Evolutionary conservation across 2,888 invertebrate species (phyloP), one percentile per base, ranked within the genome.

Genomic region (Exephanes ischioxanthus): DNA sequence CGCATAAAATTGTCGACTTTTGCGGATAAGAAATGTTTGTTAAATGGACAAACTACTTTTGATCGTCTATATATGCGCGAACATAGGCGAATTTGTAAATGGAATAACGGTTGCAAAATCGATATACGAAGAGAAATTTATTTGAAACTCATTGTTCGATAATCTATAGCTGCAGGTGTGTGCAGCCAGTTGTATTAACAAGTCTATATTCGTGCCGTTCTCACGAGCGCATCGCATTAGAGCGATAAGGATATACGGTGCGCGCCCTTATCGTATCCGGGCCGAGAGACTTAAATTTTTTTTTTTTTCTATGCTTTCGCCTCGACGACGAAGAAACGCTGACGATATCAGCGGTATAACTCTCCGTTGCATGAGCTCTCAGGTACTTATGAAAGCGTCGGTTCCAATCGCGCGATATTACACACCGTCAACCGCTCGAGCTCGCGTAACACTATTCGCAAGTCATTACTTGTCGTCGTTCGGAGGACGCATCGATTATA

Each of bases 361-460:
- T 37, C 75, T 45, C 61, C 45, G 66, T 51, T 51, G 66, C 75
- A 66, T 22, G 22, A 51, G 48, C 63, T 26, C 66, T 51, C 63
- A 66, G 63, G 75, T 66, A 63, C n/a, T 63, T n/a, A 16, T 16
- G 63, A 30, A 63, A 75, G 48, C 26, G 30, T 73, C 58, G 26
- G 19, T 22, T 41, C 45, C 45, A 61, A 73, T 78, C 67, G 70
- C 67, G 72, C 48, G 63, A 72, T 66, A 58, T 68, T 68, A 67
- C 19, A 78, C 66, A 63, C 63, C 73, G 73, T 22, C 80, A 55
- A 71, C 45, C 41, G 70, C 61, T 68, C 68, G 63, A 63, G 63
- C 63, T 63, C 26, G 77, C 71, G 82, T 61, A 48, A 67, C 30
- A 61, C 80, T 72, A 80, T 76, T 77, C 80, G 84, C 80, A 80